Conservation (phyloP, 2,888 invertebrate genomes). For the Ischnus inquisitorius region DNA sequence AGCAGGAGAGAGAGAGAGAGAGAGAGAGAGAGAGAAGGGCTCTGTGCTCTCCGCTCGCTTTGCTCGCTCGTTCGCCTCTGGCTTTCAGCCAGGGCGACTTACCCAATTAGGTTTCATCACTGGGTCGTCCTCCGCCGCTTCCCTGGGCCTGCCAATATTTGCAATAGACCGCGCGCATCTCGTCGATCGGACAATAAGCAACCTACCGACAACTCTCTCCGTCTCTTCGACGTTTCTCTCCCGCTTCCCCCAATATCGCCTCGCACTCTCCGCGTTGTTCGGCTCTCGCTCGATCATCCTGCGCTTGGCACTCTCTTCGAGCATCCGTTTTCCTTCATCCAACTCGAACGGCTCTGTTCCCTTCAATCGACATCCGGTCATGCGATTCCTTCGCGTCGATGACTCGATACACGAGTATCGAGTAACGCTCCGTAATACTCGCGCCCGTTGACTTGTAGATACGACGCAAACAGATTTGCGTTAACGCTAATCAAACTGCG, state of each 20-base stretch:
- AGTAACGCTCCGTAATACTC: neutral
- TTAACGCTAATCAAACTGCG: conserved; percentile 2
- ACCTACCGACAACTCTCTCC: conserved; percentile 68
- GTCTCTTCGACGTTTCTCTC: neutral
- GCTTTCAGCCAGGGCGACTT: conserved; percentile 83
- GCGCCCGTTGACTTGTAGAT: neutral
- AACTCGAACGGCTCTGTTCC: conserved; percentile 11
- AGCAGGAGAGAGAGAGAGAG: too few species aligned
- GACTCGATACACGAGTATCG: conserved; percentile 40
- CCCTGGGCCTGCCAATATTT: conserved; percentile 84
- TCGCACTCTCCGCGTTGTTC: neutral
- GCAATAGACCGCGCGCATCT: conserved; percentile 78
- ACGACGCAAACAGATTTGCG: conserved; percentile 15
- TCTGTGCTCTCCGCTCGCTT: conserved; percentile 50
- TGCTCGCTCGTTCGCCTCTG: conserved; percentile 76
- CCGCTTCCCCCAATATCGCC: too few species aligned
- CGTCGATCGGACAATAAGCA: conserved; percentile 82
- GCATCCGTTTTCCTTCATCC: conserved; percentile 23
- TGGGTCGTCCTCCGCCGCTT: conserved; percentile 79
- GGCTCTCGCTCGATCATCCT: neutral
- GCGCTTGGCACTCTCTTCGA: conserved; percentile 18
- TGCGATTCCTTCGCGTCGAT: conserved; percentile 44
- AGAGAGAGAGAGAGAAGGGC: conserved; percentile 32
- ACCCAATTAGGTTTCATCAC: conserved; percentile 85
- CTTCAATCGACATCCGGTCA: conserved; percentile 47